Conservation (phyloP, 1,140 invertebrate genomes). For the Caenorhabditis remanei region DNA sequence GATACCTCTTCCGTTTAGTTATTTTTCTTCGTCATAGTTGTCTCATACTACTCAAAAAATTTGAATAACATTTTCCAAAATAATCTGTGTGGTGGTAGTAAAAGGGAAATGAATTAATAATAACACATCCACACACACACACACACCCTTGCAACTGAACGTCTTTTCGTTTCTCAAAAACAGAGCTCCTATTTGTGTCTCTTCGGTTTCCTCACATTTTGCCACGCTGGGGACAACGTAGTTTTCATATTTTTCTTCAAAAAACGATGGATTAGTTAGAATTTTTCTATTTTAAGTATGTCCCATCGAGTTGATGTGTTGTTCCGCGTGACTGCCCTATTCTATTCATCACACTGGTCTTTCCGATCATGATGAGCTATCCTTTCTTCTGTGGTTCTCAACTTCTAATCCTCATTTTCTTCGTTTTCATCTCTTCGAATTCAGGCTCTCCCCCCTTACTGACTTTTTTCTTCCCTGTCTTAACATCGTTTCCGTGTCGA, state of each 20-base stretch:
- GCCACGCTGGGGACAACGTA: too few relatives aligned
- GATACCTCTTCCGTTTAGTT: background rate
- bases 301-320: background rate
- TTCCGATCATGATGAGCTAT: slow-evolving; percentile 32
- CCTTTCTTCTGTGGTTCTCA: background rate
- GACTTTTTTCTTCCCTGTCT: background rate
- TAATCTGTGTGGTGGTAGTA: background rate
- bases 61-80: background rate
- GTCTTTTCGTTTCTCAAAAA: background rate
- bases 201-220: too few relatives aligned
- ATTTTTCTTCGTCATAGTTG: background rate
- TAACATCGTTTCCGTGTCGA: background rate
- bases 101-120: slow-evolving; percentile 40
- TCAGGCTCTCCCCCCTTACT: slow-evolving; percentile 10
- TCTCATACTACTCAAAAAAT: background rate
- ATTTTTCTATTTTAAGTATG: background rate
- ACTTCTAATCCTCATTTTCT: slow-evolving; percentile 5
- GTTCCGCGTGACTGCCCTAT: slow-evolving; percentile 7
- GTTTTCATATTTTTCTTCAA: too few relatives aligned
- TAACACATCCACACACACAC: slow-evolving; percentile 27
- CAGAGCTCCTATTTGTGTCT: background rate
- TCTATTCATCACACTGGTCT: slow-evolving; percentile 3
- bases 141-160: background rate
- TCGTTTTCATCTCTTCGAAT: slow-evolving; percentile 1
- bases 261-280: background rate